phyloP scores from a whole-genome alignment of 2,797 vertebrate genomes.

The Rhynchonycteris naso region DNA sequence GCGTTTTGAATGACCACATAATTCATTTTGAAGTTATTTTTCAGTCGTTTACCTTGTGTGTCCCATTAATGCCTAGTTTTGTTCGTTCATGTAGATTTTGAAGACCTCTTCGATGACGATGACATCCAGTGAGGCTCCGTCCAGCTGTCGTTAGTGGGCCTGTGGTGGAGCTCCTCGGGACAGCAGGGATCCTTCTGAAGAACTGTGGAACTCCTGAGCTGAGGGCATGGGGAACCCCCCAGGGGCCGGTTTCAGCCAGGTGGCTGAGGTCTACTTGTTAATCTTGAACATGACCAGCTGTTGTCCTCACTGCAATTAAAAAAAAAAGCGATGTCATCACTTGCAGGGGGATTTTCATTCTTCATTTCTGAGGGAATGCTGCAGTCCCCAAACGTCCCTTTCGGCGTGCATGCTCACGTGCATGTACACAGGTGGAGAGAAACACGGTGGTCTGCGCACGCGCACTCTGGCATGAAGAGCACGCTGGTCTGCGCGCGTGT shows the following conservation, averaged over 20 bases:
- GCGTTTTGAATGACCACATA: accelerated
- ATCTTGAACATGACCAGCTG: conserved; percentile 10
- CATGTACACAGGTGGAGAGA: accelerated
- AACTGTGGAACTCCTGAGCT: neutral
- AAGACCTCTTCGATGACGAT: conserved; percentile 90
- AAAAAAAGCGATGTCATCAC: neutral
- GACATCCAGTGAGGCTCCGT: conserved; percentile 86
- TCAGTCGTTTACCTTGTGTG: accelerated
- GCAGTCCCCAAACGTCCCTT: accelerated
- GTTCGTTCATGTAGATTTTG: conserved; percentile 84
- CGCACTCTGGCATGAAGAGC: too few relatives aligned
- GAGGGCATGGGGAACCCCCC: neutral
- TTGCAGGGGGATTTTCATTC: neutral
- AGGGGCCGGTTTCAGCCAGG: neutral
- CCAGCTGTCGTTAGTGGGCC: conserved; percentile 14
- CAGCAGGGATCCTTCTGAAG: neutral
- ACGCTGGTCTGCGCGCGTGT: too few relatives aligned
- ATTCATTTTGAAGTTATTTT: neutral
- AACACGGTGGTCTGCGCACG: accelerated
- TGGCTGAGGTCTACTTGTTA: neutral
- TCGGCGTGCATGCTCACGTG: accelerated
- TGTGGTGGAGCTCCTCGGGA: neutral
- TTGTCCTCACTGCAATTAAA: conserved; percentile 77
- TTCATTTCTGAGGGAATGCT: neutral
- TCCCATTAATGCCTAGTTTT: neutral